Evolutionary conservation across 2,888 invertebrate species (phyloP).

Genomic region (Drosophila mimetica): DNA sequence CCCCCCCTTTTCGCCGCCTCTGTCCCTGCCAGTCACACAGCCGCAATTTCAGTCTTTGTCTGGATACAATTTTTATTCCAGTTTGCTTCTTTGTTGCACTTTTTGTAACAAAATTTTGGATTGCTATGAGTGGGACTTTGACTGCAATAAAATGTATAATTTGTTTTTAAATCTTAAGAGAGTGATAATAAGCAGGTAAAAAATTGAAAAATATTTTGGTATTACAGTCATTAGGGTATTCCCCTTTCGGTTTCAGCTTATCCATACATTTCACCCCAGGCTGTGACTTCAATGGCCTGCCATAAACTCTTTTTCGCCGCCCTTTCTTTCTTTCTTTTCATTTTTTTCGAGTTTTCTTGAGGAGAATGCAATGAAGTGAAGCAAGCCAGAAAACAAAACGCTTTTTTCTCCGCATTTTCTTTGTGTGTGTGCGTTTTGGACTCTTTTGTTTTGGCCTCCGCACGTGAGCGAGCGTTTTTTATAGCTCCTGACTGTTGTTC

Average conservation of each 20-base stretch:
- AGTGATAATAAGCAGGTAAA: not conserved
- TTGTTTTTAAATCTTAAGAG: not conserved
- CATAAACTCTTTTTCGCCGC: constrained; percentile 9
- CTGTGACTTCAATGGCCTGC: constrained; percentile 28
- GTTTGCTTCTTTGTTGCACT: constrained; percentile 25
- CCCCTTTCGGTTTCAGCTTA: not conserved
- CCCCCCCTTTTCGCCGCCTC: not conserved
- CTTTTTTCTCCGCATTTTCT: constrained; percentile 48
- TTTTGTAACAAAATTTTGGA: constrained; percentile 18
- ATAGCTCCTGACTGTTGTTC: constrained; percentile 10
- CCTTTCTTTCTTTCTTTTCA: constrained; percentile 9
- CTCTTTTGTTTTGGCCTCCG: constrained; percentile 63
- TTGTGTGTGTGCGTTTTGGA: constrained; percentile 20
- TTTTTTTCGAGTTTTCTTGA: constrained; percentile 26
- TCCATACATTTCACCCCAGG: constrained; percentile 12
- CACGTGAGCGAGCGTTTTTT: constrained; percentile 56
- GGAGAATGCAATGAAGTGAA: constrained; percentile 71
- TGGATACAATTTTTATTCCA: constrained; percentile 23
- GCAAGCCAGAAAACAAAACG: constrained; percentile 59
- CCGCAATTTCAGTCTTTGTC: constrained; percentile 29
- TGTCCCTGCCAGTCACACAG: constrained; percentile 16
- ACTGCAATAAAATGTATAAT: not conserved
- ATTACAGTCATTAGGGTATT: constrained; percentile 12
- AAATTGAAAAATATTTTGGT: not conserved
- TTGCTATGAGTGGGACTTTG: constrained; percentile 5